Conservation (phyloP, 37 sponge, comb jelly and placozoan genomes). For the Sycon ciliatum region DNA sequence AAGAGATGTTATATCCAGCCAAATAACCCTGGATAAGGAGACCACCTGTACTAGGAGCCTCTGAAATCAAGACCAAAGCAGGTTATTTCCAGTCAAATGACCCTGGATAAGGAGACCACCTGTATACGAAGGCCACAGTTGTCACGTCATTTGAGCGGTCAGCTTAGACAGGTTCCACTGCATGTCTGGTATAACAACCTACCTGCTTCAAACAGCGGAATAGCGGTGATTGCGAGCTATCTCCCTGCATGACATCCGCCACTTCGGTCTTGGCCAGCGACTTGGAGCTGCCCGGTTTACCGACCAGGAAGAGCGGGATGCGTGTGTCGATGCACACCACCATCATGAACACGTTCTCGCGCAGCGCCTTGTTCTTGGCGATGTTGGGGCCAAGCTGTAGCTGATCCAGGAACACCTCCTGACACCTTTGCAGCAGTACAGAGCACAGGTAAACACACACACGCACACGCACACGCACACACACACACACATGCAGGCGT, state of each 20-base stretch:
- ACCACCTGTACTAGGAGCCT: too few species aligned
- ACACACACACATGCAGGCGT: background rate
- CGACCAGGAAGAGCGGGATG: constrained; percentile 42
- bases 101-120: too few species aligned
- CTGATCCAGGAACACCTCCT: constrained; percentile 20
- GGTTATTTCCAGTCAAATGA: too few species aligned
- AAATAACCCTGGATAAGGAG: too few species aligned
- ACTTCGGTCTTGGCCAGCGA: constrained; percentile 67
- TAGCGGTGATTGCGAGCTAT: constrained; percentile 38
- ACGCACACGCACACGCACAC: too few species aligned
- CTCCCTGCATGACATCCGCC: constrained; percentile 63
- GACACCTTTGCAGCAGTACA: constrained; percentile 1
- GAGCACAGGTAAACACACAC: too few species aligned
- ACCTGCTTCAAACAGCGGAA: constrained; percentile 60
- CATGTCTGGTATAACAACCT: too few species aligned
- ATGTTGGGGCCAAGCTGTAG: constrained; percentile 23
- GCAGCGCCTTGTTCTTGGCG: constrained; percentile 30
- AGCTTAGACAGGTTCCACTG: too few species aligned
- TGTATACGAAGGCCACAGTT: too few species aligned
- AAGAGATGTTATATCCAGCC: too few species aligned
- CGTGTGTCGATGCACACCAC: constrained; percentile 43
- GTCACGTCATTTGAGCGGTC: too few species aligned
- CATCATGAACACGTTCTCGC: constrained; percentile 51
- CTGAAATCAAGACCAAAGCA: too few species aligned
- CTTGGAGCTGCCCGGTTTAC: constrained; percentile 48